phyloP scores from a whole-genome alignment of 2,888 invertebrate genomes.

The Drosophila bunnanda region DNA sequence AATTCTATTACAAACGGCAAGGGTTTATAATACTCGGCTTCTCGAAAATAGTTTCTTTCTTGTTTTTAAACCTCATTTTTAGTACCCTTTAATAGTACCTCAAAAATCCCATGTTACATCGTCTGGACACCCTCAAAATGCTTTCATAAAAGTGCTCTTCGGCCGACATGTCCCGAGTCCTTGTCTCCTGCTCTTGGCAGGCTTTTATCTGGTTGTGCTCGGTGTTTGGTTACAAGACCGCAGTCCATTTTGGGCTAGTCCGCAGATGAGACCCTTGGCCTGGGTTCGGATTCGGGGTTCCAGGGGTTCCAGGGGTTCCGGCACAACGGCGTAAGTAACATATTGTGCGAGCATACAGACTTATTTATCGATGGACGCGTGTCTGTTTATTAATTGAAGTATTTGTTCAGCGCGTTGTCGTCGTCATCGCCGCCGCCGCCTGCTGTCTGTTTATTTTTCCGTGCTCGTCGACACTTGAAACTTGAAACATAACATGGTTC shows the following conservation, averaged over 20 bases:
- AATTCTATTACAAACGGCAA: too few relatives aligned
- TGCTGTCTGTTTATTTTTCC: slow-evolving; percentile 59
- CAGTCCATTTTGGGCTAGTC: slow-evolving; percentile 28
- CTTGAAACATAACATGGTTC: slow-evolving; percentile 65
- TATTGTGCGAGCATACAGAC: slow-evolving; percentile 47
- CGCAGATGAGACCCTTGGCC: slow-evolving; percentile 31
- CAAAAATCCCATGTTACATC: slow-evolving; percentile 29
- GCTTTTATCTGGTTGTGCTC: slow-evolving; percentile 43
- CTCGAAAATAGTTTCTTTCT: too few relatives aligned
- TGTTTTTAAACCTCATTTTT: background rate
- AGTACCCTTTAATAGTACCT: background rate
- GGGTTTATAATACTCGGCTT: too few relatives aligned
- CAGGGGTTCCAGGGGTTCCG: slow-evolving; percentile 27
- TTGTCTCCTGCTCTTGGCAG: slow-evolving; percentile 38
- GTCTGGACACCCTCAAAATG: slow-evolving; percentile 18
- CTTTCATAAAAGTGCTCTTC: slow-evolving; percentile 21
- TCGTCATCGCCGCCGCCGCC: slow-evolving; percentile 47
- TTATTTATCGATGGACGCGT: slow-evolving; percentile 79
- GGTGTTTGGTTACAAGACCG: slow-evolving; percentile 51
- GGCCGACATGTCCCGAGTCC: slow-evolving; percentile 35
- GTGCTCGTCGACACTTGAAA: slow-evolving; percentile 76
- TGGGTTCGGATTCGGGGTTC: slow-evolving; percentile 42
- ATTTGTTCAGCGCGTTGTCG: slow-evolving; percentile 68
- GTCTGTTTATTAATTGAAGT: slow-evolving; percentile 81
- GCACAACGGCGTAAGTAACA: slow-evolving; percentile 30